Evolutionary conservation across 2,797 vertebrate genomes (phyloP).

Genomic region (Pangasius macronema): DNA sequence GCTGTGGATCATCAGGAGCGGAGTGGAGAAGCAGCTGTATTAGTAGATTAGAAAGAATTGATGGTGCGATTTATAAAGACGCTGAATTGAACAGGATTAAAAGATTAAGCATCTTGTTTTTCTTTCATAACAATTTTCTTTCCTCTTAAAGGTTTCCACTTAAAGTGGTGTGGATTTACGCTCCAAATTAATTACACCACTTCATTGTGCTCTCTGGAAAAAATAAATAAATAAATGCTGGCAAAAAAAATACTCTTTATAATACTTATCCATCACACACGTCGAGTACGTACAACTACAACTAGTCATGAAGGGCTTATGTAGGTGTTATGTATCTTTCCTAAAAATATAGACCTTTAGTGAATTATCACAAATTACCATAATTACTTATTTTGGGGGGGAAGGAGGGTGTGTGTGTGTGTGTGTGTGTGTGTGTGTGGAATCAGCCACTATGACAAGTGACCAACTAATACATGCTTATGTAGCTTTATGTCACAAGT

Average conservation of each 20-base stretch:
- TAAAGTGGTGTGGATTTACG: background rate
- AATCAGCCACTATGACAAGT: too few species aligned
- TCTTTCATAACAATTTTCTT: background rate
- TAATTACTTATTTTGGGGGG: too few species aligned
- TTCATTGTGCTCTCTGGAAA: background rate
- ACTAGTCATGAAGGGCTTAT: too few species aligned
- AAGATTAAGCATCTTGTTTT: slow-evolving; percentile 20
- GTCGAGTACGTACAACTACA: background rate
- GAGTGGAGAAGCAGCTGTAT: background rate
- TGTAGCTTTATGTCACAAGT: background rate
- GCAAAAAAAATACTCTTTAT: background rate
- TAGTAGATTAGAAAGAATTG: background rate
- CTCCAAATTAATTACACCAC: background rate
- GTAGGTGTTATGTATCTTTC: too few species aligned
- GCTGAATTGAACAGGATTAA: slow-evolving; percentile 31
- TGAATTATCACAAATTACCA: background rate
- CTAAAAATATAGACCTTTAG: too few species aligned
- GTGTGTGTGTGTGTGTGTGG: too few species aligned
- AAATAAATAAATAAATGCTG: background rate
- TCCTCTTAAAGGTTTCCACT: background rate
- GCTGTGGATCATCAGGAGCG: background rate
- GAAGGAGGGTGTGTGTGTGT: too few species aligned
- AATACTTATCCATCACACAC: background rate
- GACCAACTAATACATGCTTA: too few species aligned
- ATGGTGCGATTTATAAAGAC: slow-evolving; percentile 4